These are phyloP conservation scores for Phodopus roborovskii DNA, from an alignment of 2,113 vertebrate species.

Conservation along the genomic window DNA sequence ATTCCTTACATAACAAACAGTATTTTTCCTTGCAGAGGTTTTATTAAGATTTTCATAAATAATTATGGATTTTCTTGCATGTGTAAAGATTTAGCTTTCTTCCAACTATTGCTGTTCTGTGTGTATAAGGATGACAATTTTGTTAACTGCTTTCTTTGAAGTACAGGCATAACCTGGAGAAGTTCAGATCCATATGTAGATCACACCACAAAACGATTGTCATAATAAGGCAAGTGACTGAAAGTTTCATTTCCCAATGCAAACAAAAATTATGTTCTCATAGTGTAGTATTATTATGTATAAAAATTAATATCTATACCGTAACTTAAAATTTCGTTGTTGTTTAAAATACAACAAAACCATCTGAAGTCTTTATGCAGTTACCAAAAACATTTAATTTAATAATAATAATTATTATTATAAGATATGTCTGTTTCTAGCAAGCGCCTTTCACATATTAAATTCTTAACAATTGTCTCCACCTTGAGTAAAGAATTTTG, in stretches of 20 bases:
- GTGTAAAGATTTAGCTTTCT: not conserved
- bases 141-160: not conserved
- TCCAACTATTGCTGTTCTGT: not conserved
- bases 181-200: not conserved
- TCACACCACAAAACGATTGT: not conserved
- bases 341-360: not conserved
- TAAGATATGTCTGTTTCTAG: not conserved
- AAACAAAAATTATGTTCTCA: not conserved
- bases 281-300: not conserved
- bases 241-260: not conserved
- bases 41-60: slow-evolving; percentile 14
- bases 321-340: not conserved
- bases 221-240: not conserved
- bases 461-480: not conserved
- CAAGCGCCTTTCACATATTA: not conserved
- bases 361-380: not conserved
- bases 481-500: not conserved
- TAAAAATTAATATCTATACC: not conserved
- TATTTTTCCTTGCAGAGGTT: not conserved
- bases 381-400: not conserved
- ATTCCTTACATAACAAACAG: not conserved
- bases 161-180: not conserved
- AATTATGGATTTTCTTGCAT: not conserved
- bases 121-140: not conserved
- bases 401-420: not conserved